Percentiles rank a stretch among this genome's conserved stretches.
These are phyloP conservation scores for Danio aesculapii DNA, from an alignment of 2,797 vertebrate species.

Conservation along the genomic window DNA sequence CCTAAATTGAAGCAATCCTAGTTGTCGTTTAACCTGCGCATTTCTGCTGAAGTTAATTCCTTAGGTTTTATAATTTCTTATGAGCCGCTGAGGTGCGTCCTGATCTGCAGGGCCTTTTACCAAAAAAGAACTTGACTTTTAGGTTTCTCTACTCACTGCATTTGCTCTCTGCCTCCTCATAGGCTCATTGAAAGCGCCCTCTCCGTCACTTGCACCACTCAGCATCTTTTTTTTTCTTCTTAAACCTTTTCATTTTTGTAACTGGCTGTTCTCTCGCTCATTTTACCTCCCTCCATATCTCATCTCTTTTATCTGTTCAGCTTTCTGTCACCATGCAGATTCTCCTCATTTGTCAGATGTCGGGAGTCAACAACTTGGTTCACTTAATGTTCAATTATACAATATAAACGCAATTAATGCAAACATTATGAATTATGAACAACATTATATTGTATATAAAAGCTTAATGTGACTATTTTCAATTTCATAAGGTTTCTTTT, in stretches of 20 bases:
- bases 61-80: neutral
- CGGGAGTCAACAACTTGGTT: neutral
- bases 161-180: constrained; percentile 44
- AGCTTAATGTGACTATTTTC: too few relatives aligned
- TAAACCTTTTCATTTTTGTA: neutral
- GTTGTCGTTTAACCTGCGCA: neutral
- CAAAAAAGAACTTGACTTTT: constrained; percentile 28
- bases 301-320: neutral
- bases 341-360: neutral
- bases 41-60: neutral
- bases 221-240: constrained; percentile 29
- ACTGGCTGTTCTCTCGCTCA: constrained; percentile 36
- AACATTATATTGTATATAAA: too few relatives aligned
- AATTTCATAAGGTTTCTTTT: too few relatives aligned
- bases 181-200: constrained; percentile 40
- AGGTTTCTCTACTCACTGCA: constrained; percentile 39
- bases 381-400: neutral
- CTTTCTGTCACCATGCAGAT: constrained; percentile 17
- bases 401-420: neutral
- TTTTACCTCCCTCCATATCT: constrained; percentile 23
- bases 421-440: too few relatives aligned
- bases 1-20: neutral
- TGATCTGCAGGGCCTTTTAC: constrained; percentile 31
- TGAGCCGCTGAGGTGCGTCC: neutral
- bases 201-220: constrained; percentile 39